phyloP scores from a whole-genome alignment of 1,140 invertebrate genomes.

The Aradophagus sp. region DNA sequence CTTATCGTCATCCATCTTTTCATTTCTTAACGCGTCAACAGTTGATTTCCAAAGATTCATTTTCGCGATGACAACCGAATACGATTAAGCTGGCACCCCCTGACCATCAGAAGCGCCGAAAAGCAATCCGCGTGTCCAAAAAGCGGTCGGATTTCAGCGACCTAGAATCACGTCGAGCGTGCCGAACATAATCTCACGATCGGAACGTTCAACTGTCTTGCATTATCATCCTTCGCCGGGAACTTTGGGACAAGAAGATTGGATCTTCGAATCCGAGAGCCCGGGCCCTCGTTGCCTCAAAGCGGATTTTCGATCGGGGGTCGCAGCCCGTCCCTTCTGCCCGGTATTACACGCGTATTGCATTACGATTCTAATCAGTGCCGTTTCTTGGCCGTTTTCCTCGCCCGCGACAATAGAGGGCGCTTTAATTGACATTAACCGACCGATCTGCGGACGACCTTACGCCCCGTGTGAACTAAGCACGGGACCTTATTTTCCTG shows the following conservation, averaged over 20 bases:
- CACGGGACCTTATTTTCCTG: too few species aligned
- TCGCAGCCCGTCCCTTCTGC: slow-evolving; percentile 60
- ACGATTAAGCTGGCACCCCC: too few species aligned
- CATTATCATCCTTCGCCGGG: slow-evolving; percentile 35
- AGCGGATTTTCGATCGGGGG: slow-evolving; percentile 54
- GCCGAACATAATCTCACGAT: slow-evolving; percentile 40
- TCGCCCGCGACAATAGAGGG: slow-evolving; percentile 59
- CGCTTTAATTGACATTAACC: slow-evolving; percentile 64
- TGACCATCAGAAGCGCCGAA: too few species aligned
- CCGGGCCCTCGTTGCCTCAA: slow-evolving; percentile 31
- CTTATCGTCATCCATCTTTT: too few species aligned
- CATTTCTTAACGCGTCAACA: too few species aligned
- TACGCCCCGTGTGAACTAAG: not conserved
- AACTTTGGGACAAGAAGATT: slow-evolving; percentile 44
- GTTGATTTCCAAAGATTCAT: too few species aligned
- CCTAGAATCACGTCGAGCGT: slow-evolving; percentile 11
- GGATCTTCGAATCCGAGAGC: slow-evolving; percentile 49
- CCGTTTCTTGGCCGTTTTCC: slow-evolving; percentile 48
- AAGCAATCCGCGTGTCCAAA: slow-evolving; percentile 3
- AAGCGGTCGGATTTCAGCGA: not conserved
- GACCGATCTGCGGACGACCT: not conserved
- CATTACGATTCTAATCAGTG: slow-evolving; percentile 73
- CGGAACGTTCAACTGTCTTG: slow-evolving; percentile 41
- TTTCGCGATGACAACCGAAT: too few species aligned
- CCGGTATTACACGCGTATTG: slow-evolving; percentile 70